Evolutionary conservation across 2,888 invertebrate genomes (phyloP).

Genomic region (Drosophila limbata): DNA sequence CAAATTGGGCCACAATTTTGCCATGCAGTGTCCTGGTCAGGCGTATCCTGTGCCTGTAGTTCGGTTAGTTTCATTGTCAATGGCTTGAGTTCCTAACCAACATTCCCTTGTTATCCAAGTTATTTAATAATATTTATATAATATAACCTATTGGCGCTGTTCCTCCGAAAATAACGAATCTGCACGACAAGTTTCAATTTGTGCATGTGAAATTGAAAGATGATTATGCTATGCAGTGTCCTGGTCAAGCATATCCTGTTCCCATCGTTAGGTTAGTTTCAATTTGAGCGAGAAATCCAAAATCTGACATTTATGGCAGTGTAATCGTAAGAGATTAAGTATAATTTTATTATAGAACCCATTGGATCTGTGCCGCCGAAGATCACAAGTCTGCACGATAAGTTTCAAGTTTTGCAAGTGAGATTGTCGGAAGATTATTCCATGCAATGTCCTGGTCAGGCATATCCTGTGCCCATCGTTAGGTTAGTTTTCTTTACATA

Average conservation of each 20-base stretch:
- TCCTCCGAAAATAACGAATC: constrained; percentile 87
- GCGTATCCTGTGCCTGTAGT: constrained; percentile 90
- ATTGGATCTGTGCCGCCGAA: constrained; percentile 87
- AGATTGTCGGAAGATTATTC: constrained; percentile 86
- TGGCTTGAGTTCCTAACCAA: constrained; percentile 7
- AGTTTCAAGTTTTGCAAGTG: constrained; percentile 85
- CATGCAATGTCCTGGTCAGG: constrained; percentile 91
- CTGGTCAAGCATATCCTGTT: constrained; percentile 91
- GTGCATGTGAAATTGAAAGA: constrained; percentile 85
- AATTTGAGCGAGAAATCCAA: background rate
- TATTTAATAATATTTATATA: background rate
- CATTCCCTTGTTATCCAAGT: constrained; percentile 6
- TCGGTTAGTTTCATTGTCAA: constrained; percentile 85
- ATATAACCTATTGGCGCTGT: constrained; percentile 86
- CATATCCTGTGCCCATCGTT: constrained; percentile 90
- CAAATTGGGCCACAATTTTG: constrained; percentile 86
- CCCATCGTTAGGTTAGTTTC: constrained; percentile 88
- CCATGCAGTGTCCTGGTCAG: constrained; percentile 91
- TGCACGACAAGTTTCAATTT: constrained; percentile 85
- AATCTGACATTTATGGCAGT: constrained; percentile 37
- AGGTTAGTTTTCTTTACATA: constrained; percentile 84
- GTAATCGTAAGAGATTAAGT: background rate
- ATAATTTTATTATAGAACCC: constrained; percentile 81
- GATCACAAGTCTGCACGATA: constrained; percentile 86
- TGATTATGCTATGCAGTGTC: constrained; percentile 89